A percentile compares a stretch with the other conserved stretches of the same genome.
Evolutionary conservation across 2,888 invertebrate genomes (phyloP).

Genomic region (Stenichneumon culpator): DNA sequence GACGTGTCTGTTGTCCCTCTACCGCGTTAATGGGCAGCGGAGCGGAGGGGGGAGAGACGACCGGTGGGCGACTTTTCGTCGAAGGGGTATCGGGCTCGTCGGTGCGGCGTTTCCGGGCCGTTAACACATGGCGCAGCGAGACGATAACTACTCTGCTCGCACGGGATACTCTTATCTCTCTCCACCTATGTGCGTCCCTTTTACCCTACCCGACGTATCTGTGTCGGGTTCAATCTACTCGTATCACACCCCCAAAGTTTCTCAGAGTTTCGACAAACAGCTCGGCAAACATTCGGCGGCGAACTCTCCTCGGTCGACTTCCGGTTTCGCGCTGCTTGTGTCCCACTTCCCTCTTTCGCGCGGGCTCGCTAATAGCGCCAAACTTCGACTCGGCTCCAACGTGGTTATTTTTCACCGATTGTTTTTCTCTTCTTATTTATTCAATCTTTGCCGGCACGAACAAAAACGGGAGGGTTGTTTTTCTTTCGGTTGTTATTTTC

Average conservation of each 20-base stretch:
- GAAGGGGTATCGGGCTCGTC: slow-evolving; percentile 32
- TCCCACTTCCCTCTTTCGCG: slow-evolving; percentile 58
- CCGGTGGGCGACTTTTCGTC: slow-evolving; percentile 22
- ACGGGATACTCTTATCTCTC: slow-evolving; percentile 22
- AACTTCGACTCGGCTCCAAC: slow-evolving; percentile 46
- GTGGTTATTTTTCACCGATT: slow-evolving; percentile 4
- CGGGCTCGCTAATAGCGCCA: slow-evolving; percentile 28
- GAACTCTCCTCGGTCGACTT: slow-evolving; percentile 32
- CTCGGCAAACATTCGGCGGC: slow-evolving; percentile 59
- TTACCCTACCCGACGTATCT: background rate
- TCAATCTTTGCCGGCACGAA: background rate
- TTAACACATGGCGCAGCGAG: slow-evolving; percentile 76
- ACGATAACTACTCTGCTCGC: slow-evolving; percentile 65
- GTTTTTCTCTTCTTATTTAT: background rate
- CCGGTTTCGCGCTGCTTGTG: slow-evolving; percentile 46
- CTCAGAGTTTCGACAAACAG: slow-evolving; percentile 69
- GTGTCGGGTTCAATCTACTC: slow-evolving; percentile 40
- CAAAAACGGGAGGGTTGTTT: background rate
- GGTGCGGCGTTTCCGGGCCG: slow-evolving; percentile 64
- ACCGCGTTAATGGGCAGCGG: slow-evolving; percentile 5
- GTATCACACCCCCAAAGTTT: slow-evolving; percentile 69
- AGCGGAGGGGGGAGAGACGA: slow-evolving; percentile 26
- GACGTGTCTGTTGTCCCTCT: slow-evolving; percentile 7
- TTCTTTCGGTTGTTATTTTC: background rate
- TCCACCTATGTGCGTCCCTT: slow-evolving; percentile 3